These are phyloP conservation scores for Calycopis cecrops DNA, from an alignment of 1,140 invertebrate genomes.

Conservation along the genomic window DNA sequence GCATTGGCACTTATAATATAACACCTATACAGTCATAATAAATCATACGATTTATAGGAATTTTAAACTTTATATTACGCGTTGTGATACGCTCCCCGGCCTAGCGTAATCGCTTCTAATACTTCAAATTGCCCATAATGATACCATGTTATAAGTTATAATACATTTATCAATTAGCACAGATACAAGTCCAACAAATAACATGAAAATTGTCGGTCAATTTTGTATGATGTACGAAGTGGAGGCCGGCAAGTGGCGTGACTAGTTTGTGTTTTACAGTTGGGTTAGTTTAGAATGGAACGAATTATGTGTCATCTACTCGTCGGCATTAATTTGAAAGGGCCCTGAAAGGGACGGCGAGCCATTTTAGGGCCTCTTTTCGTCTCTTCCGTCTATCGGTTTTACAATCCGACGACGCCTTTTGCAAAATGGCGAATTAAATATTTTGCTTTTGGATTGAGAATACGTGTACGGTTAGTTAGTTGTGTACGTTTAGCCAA, in stretches of 20 bases:
- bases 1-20: too few species aligned
- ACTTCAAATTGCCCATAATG: slow-evolving; percentile 8
- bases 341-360: too few species aligned
- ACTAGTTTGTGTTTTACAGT: slow-evolving; percentile 5
- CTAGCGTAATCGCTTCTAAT: slow-evolving; percentile 4
- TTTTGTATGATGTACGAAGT: slow-evolving; percentile 5
- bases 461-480: too few species aligned
- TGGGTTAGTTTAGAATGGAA: neutral
- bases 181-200: slow-evolving; percentile 3
- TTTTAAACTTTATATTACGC: neutral
- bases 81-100: neutral
- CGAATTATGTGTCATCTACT: too few species aligned
- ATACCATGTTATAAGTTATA: slow-evolving; percentile 10
- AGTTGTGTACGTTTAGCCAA: too few species aligned
- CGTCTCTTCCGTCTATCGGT: too few species aligned
- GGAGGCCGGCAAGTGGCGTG: neutral
- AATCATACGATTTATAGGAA: slow-evolving; percentile 2
- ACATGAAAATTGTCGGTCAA: slow-evolving; percentile 5
- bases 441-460: too few species aligned
- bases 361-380: too few species aligned
- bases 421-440: too few species aligned
- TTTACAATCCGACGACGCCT: too few species aligned
- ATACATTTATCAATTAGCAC: slow-evolving; percentile 11
- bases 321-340: neutral
- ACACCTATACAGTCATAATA: neutral